Evolutionary conservation across 2,888 invertebrate species (phyloP), one percentile per base, ranked within the genome.

Genomic region (Galeopsomyia nigrocyanea): DNA sequence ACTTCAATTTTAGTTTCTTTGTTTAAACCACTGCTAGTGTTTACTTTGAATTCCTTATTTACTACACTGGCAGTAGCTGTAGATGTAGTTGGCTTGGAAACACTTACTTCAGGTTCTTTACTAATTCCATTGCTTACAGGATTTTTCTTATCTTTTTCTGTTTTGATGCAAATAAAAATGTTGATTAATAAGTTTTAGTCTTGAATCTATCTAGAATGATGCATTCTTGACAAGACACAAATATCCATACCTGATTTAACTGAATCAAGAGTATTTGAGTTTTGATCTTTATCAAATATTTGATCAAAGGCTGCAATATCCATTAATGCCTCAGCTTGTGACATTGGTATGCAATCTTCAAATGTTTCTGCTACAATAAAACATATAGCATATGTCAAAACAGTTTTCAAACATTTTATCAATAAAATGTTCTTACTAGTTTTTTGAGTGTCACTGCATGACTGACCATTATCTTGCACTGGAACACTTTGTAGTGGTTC

Each of bases 291-390:
- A 46, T 17, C 19, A 46, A 58, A 53, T 7, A 68, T 7, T 49
- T 58, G 60, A 63, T 73, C 73, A 51, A 75, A 46, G 66, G 73
- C 73, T 17, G 71, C 71, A n/a, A 26, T 63, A 47, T 58, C 60
- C 63, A 75, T 73, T 1, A 75, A 47, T 56, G 68, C 71, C 71
- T 75, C 75, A 21, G 75, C 63, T 65, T 75, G 75, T 17, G 75
- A 75, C 10, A 71, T 14, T 47, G 65, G 64, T 46, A 67, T 68
- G 53, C 6, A 13, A 26, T 67, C 72, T 55, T 21, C 21, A 57
- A 62, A 64, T 31, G 31, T 13, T 14, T 65, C 63, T 47, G 16
- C 31, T 49, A 31, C 60, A 65, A n/a, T n/a, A 68, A 56, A 63
- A 70, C 9, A 61, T 17, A 60, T 64, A 60, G 46, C 16, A 50